These are phyloP conservation scores for Thinocorus orbignyianus DNA, from an alignment of 2,113 vertebrate genomes.

Conservation along the genomic window DNA sequence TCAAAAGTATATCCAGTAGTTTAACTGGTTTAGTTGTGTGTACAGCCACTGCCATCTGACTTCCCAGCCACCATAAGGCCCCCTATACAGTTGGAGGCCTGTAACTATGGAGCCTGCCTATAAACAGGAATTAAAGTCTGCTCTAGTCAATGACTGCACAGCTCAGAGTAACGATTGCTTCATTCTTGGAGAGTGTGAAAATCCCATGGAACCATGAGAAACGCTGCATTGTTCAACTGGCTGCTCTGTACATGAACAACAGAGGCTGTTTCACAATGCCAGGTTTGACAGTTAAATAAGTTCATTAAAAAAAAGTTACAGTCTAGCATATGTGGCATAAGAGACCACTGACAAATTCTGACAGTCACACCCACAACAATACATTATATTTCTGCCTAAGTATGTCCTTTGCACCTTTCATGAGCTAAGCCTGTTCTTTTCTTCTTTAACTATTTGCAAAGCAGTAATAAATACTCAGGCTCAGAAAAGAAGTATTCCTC, in stretches of 20 bases:
- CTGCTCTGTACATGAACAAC: background rate
- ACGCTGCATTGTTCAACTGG: background rate
- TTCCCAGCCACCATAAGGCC: background rate
- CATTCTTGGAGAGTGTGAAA: background rate
- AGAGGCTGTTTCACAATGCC: background rate
- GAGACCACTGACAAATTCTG: slow-evolving; percentile 20
- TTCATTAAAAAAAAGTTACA: background rate
- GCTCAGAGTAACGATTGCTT: background rate
- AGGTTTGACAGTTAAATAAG: slow-evolving; percentile 20
- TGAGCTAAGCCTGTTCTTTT: slow-evolving; percentile 40
- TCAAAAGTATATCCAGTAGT: background rate
- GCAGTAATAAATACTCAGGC: slow-evolving; percentile 73
- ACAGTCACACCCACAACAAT: slow-evolving; percentile 46
- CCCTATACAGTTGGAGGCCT: background rate
- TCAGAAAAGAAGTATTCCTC: slow-evolving; percentile 59
- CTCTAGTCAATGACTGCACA: background rate
- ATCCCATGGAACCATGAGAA: background rate
- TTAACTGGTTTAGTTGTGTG: background rate
- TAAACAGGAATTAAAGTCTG: background rate
- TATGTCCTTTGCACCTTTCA: slow-evolving; percentile 41
- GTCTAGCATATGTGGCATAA: background rate
- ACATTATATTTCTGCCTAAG: slow-evolving; percentile 52
- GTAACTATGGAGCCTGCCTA: background rate
- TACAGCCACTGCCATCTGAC: background rate
- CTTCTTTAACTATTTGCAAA: slow-evolving; percentile 62